phyloP scores from a whole-genome alignment of 2,888 invertebrate species.

The Meteorus colon region DNA sequence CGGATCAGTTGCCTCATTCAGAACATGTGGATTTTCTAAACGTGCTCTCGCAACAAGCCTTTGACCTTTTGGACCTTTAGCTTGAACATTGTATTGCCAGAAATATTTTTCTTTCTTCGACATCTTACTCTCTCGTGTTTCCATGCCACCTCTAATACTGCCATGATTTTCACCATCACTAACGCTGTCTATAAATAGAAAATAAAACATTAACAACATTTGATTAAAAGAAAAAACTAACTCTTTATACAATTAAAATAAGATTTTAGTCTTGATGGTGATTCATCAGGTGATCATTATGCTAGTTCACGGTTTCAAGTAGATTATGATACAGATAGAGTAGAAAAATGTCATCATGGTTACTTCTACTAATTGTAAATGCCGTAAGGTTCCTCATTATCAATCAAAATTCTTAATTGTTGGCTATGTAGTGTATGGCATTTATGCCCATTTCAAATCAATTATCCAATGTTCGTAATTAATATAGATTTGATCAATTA shows the following conservation, averaged over 20 bases:
- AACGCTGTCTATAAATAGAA: constrained; percentile 76
- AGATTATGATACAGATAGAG: no score
- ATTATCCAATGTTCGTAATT: no score
- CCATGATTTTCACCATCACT: constrained; percentile 76
- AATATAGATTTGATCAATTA: no score
- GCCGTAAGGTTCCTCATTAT: no score
- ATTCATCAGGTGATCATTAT: no score
- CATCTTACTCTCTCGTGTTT: constrained; percentile 61
- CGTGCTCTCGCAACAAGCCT: constrained; percentile 88
- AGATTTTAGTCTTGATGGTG: no score
- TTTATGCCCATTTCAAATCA: no score
- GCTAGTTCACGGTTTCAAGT: no score
- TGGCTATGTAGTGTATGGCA: no score
- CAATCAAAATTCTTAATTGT: no score
- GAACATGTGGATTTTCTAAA: constrained; percentile 92
- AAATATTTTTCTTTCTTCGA: constrained; percentile 90
- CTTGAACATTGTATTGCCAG: constrained; percentile 99
- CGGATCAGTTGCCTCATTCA: constrained; percentile 94
- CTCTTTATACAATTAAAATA: not conserved
- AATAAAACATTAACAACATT: constrained; percentile 42
- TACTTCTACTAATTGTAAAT: no score
- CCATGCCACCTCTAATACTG: constrained; percentile 62
- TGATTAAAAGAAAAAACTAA: constrained; percentile 35
- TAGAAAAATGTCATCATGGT: no score
- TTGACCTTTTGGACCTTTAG: constrained; percentile 97